Percentiles rank a stretch among this genome's conserved stretches.
These are phyloP conservation scores for Heliconius ismenius DNA, from an alignment of 2,888 invertebrate genomes.

Conservation along the genomic window DNA sequence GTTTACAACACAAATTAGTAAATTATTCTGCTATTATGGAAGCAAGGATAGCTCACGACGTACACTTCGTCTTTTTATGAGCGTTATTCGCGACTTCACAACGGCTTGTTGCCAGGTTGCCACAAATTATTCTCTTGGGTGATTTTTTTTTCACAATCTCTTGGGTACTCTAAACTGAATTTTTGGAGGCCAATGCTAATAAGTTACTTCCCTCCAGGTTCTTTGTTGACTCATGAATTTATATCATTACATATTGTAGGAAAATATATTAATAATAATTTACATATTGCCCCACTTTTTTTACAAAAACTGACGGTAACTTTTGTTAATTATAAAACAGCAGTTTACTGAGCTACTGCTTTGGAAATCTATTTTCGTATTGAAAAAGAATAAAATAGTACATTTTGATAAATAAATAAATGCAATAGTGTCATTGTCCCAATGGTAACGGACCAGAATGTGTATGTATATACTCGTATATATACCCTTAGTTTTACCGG, in stretches of 20 bases:
- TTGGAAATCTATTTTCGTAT: background rate
- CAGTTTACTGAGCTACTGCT: background rate
- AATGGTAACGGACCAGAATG: background rate
- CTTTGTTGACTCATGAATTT: constrained; percentile 55
- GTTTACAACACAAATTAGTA: constrained; percentile 21
- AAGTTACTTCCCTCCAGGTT: constrained; percentile 50
- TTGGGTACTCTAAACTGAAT: constrained; percentile 4
- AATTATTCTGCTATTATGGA: constrained; percentile 28
- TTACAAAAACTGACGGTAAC: background rate
- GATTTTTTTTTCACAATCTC: constrained; percentile 48
- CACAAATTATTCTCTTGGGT: constrained; percentile 35
- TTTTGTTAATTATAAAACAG: background rate
- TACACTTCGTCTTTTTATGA: constrained; percentile 30
- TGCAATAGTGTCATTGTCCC: background rate
- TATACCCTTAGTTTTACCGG: constrained; percentile 21
- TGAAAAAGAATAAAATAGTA: background rate
- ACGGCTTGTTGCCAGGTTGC: constrained; percentile 33
- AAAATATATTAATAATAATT: background rate
- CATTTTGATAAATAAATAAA: background rate
- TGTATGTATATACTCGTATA: background rate
- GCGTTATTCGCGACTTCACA: constrained; percentile 22
- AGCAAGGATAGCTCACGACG: constrained; percentile 24
- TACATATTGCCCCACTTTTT: background rate
- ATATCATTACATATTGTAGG: constrained; percentile 44
- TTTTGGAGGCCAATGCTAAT: constrained; percentile 53